Base-by-base conservation (phyloP, 2,113 vertebrate species). In the Brachypteracias leptosomus region DNA sequence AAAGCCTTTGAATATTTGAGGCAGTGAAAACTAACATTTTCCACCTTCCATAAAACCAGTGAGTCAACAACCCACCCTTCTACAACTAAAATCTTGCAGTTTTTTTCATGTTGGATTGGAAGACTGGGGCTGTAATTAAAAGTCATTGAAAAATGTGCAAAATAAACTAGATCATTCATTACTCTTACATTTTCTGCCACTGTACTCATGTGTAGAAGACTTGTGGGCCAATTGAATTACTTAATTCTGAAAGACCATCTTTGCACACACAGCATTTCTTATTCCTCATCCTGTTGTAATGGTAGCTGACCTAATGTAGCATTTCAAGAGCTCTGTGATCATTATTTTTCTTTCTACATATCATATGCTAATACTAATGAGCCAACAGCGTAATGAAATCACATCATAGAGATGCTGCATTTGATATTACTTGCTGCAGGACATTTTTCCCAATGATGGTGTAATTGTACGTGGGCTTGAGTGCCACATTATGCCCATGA, bases 351-450 rank as follows among this genome's bases (percentile, higher is more conserved):
- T 26, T 95, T 91, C 42, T 65, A 11, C 1, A 0, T 44, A 61
- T 66, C 61, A 46, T 59, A 78, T 80, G 66, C 51, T 94, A 83
- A 79, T 59, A 26, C 47, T 71, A 78, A 70, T 80, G 59, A 86
- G 42, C 38, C 46, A 85, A 71, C 44, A 85, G 15, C 31, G 17
- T 79, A 87, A 72, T 70, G 40, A 94, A 95, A 87, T 96, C 49
- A 12, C 58, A 46, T 68, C 82, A 68, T 11, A 73, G 66, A 85
- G 83, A 89, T 81, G 46, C 36, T 92, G 44, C 46, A 35, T 55
- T 71, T 78, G 86, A 82, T 94, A 68, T 46, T 42, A 47, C 29
- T 71, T 75, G 70, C 86, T 0, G 0, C 55, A 31, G 75, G 80
- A 89, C 46, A 52, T 92, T 65, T 72, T 85, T 55, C 68, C 52